Conservation (phyloP, 2,888 invertebrate species). For the Emmelina monodactyla region DNA sequence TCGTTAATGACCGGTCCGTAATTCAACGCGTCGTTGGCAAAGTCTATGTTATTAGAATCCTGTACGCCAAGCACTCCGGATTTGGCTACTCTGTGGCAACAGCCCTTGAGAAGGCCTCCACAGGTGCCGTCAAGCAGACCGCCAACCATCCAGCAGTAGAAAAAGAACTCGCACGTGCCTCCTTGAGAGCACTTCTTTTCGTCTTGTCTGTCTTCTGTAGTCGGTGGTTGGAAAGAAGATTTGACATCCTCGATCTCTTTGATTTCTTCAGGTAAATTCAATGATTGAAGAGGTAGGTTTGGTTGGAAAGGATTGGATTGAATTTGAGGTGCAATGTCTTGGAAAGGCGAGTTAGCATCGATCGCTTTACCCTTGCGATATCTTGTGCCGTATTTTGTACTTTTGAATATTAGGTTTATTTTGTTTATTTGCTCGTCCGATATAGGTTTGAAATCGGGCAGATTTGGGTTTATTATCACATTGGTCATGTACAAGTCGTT, state of each 20-base stretch:
- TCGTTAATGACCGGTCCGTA: slow-evolving; percentile 81
- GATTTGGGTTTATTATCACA: slow-evolving; percentile 22
- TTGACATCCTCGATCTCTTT: too few relatives aligned
- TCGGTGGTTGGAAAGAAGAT: too few relatives aligned
- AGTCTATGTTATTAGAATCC: slow-evolving; percentile 70
- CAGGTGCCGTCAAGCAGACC: slow-evolving; percentile 87
- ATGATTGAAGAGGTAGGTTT: slow-evolving; percentile 12
- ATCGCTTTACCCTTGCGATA: slow-evolving; percentile 27
- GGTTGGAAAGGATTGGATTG: too few relatives aligned
- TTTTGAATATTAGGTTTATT: slow-evolving; percentile 41
- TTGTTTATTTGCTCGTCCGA: slow-evolving; percentile 48
- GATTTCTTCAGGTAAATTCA: slow-evolving; percentile 15
- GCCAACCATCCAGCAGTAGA: slow-evolving; percentile 90
- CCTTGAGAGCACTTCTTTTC: slow-evolving; percentile 72
- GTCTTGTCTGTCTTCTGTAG: slow-evolving; percentile 37
- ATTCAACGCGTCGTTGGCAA: slow-evolving; percentile 69
- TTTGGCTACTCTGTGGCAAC: slow-evolving; percentile 82
- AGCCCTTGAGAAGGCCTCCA: slow-evolving; percentile 82
- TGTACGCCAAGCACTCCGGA: slow-evolving; percentile 69
- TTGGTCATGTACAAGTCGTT: slow-evolving; percentile 35
- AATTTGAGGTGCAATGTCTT: too few relatives aligned
- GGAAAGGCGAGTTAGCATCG: not conserved
- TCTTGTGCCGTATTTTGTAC: slow-evolving; percentile 25
- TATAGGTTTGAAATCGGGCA: slow-evolving; percentile 53
- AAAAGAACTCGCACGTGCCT: slow-evolving; percentile 88